Evolutionary conservation across 2,888 invertebrate genomes (phyloP).

Genomic region (Desoria tigrina): DNA sequence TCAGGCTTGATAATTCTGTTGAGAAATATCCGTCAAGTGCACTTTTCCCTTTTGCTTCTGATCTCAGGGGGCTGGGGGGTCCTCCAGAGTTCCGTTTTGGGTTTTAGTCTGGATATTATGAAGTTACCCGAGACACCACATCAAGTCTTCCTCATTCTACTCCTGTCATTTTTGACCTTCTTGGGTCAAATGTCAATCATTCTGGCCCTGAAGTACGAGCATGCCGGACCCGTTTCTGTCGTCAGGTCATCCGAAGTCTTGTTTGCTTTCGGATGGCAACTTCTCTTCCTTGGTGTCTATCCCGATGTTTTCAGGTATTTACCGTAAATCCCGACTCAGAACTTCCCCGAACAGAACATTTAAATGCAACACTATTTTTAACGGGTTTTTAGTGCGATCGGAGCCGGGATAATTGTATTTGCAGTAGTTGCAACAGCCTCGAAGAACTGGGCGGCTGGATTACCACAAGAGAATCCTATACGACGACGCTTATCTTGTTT

Average conservation of each 20-base stretch:
- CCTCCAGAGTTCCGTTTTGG: conserved; percentile 33
- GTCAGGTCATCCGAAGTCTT: conserved; percentile 43
- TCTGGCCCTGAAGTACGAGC: conserved; percentile 43
- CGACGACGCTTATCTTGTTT: conserved; percentile 15
- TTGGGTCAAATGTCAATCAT: conserved; percentile 45
- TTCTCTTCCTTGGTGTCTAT: conserved; percentile 36
- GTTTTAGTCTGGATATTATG: conserved; percentile 28
- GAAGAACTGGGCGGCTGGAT: conserved; percentile 28
- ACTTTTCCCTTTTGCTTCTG: conserved; percentile 41
- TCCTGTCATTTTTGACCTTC: conserved; percentile 35
- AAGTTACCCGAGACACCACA: conserved; percentile 30
- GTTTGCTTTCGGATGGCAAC: conserved; percentile 46
- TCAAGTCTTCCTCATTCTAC: conserved; percentile 34
- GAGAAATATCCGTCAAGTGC: conserved; percentile 39
- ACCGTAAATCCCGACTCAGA: no score
- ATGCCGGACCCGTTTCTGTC: conserved; percentile 42
- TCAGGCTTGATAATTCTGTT: conserved; percentile 42
- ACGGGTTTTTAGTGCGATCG: conserved; percentile 20
- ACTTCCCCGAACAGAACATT: no score
- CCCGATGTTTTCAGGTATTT: conserved; percentile 43
- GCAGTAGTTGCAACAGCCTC: conserved; percentile 28
- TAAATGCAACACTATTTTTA: no score
- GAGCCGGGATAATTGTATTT: conserved; percentile 30
- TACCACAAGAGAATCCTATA: conserved; percentile 18
- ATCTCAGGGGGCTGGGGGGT: conserved; percentile 42